phyloP scores from a whole-genome alignment of 2,888 invertebrate genomes.

The Adelphocoris suturalis region DNA sequence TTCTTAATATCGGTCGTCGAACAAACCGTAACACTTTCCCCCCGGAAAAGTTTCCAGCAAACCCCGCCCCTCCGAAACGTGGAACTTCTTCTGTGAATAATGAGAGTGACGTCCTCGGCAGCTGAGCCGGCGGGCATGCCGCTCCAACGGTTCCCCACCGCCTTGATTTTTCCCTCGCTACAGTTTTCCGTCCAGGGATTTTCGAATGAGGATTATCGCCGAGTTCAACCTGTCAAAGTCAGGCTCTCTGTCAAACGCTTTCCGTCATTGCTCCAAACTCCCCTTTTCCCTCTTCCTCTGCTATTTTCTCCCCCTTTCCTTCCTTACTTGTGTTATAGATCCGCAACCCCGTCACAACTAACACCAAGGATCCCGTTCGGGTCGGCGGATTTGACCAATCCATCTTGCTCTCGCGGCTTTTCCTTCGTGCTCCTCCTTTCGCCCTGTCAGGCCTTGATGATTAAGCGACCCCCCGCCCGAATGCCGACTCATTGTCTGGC shows the following conservation, averaged over 20 bases:
- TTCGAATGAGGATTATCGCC: constrained; percentile 37
- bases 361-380: constrained; percentile 23
- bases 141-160: not conserved
- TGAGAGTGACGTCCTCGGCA: constrained; percentile 11
- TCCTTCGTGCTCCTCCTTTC: constrained; percentile 47
- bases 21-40: not conserved
- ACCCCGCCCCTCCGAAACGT: not conserved
- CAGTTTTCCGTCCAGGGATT: constrained; percentile 13
- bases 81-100: constrained; percentile 11
- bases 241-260: constrained; percentile 32
- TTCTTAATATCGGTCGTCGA: not conserved
- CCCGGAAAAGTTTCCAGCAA: not conserved
- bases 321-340: not conserved
- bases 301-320: not conserved
- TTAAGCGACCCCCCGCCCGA: not conserved
- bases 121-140: constrained; percentile 23
- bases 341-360: constrained; percentile 28
- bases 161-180: constrained; percentile 30
- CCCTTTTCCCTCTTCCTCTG: not conserved
- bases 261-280: not conserved
- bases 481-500: constrained; percentile 15
- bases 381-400: constrained; percentile 48
- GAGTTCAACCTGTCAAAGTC: constrained; percentile 43
- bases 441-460: constrained; percentile 46
- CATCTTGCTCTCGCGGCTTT: constrained; percentile 49